Conservation (phyloP, 2,888 invertebrate species). For the Chymomyza fuscimana region DNA sequence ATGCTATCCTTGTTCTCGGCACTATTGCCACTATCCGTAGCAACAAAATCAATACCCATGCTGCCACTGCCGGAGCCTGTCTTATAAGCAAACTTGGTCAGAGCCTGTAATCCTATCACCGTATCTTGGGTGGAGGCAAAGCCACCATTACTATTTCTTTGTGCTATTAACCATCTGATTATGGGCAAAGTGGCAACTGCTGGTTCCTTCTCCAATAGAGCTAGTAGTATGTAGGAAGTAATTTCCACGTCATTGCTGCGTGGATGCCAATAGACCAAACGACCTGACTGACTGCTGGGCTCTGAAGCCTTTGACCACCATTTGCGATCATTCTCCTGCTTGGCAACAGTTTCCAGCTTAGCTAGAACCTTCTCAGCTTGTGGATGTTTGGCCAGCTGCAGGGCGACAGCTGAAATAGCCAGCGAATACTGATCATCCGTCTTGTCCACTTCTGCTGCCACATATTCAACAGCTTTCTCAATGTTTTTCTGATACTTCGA, state of each 20-base stretch:
- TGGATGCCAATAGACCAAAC: slow-evolving; percentile 80
- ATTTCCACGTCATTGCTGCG: slow-evolving; percentile 88
- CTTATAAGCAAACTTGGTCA: slow-evolving; percentile 84
- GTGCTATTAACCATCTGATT: slow-evolving; percentile 86
- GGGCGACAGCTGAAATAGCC: slow-evolving; percentile 87
- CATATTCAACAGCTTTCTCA: slow-evolving; percentile 88
- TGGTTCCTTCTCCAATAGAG: slow-evolving; percentile 80
- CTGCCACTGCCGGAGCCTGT: slow-evolving; percentile 79
- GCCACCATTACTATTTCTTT: slow-evolving; percentile 85
- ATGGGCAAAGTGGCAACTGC: slow-evolving; percentile 80
- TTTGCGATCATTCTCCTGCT: slow-evolving; percentile 82
- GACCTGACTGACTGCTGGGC: slow-evolving; percentile 57
- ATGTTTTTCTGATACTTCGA: slow-evolving; percentile 84
- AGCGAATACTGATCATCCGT: slow-evolving; percentile 87
- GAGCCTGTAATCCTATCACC: slow-evolving; percentile 86
- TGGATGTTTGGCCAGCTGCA: slow-evolving; percentile 88
- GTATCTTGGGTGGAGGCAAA: slow-evolving; percentile 90
- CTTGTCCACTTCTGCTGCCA: slow-evolving; percentile 85
- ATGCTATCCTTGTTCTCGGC: slow-evolving; percentile 60
- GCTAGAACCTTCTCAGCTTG: slow-evolving; percentile 84
- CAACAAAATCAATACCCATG: slow-evolving; percentile 66
- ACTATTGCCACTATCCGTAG: slow-evolving; percentile 39
- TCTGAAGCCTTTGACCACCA: slow-evolving; percentile 88
- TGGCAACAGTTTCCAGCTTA: slow-evolving; percentile 81
- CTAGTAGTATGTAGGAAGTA: slow-evolving; percentile 92